Base-by-base conservation (phyloP, 2,113 vertebrate genomes). In the Centropristis striata region DNA sequence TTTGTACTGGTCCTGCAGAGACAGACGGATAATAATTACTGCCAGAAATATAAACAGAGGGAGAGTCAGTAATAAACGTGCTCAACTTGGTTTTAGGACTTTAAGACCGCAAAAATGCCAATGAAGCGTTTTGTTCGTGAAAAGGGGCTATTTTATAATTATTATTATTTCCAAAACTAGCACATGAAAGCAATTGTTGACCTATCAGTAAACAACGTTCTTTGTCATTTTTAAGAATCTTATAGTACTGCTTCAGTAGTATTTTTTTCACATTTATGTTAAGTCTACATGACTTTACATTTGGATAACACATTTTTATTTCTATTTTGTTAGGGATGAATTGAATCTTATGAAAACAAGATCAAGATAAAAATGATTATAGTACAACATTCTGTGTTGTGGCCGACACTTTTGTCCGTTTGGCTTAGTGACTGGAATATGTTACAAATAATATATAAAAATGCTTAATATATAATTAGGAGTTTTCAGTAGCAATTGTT, bases 1-100 rank as follows among this genome's bases (percentile, higher is more conserved):
- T 1, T 63, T 50, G 66, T 68, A n/a, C 61, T 46, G 39, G 76
- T 60, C 36, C 86, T 91, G 80, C 18, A 44, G 20, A 53, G 8
- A 54, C 12, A 86, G 11, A 64, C 23, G 41, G 20, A 60, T 0
- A 11, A 28, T 18, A 71, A 44, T 39, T 32, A 68, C 20, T 37
- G 1, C 9, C 44, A 16, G 32, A 15, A 16, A 23, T 4, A 60
- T 4, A 67, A 18, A 68, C 4, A 61, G 20, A 27, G 42, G 8
- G 14, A n/a, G 32, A 47, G n/a, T 47, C 23, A 64, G 36, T 28
- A 10, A 64, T 4, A 18, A 61, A 60, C 63, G 9, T 41, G 59
- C 39, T 27, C 5, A 6, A 37, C 8, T 37, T 42, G 41, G 11
- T 14, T 2, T 12, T 12, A 47, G n/a, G 49, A 21, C 27, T 32